Evolutionary conservation across 2,888 invertebrate genomes (phyloP), one percentile per base, ranked within the genome.

Genomic region (Patella depressa): DNA sequence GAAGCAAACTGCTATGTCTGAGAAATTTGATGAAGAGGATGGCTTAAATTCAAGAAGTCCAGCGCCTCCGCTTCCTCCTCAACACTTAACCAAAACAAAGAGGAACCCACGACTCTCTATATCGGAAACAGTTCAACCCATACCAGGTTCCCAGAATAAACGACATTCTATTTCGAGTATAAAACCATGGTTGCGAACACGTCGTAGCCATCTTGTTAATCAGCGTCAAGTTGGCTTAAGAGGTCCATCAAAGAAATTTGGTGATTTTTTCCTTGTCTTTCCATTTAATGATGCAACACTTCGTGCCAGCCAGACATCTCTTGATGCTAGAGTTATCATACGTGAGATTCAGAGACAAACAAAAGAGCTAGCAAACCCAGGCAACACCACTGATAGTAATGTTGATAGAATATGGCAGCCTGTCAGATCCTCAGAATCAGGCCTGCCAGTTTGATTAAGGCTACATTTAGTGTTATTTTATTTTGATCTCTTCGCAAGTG

Each of bases 221-320:
- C 45, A 76, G 7, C 14, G 74, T 70, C 76, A 65, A 53, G 53
- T 59, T 69, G 71, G 53, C 74, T 54, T 79, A 14, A 85, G 81
- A 81, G 84, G 84, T 15, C 85, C 85, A 19, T 82, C 81, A 12
- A 81, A 84, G 17, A 77, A 75, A 34, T 95, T 95, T 80, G 96
- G 96, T 0, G 94, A 95, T 69, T 96, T 96, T 95, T 94, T 95
- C 71, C 92, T 96, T 82, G 94, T 95, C 79, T 96, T 95, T 91
- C 96, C 96, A 0, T 91, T 94, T 84, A 90, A 87, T 87, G 90
- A 84, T 80, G 85, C 81, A 69, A 88, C 88, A 7, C 81, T 82
- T 11, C 83, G 83, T 78, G 78, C 84, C 24, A 82, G 84, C 73
- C 81, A 84, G 19, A 77, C 82, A 9, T 86, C 83, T 9, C 77